A percentile compares a stretch with the other conserved stretches of the same genome.
Evolutionary conservation across 2,113 vertebrate genomes (phyloP).

Genomic region (Lathamus discolor): DNA sequence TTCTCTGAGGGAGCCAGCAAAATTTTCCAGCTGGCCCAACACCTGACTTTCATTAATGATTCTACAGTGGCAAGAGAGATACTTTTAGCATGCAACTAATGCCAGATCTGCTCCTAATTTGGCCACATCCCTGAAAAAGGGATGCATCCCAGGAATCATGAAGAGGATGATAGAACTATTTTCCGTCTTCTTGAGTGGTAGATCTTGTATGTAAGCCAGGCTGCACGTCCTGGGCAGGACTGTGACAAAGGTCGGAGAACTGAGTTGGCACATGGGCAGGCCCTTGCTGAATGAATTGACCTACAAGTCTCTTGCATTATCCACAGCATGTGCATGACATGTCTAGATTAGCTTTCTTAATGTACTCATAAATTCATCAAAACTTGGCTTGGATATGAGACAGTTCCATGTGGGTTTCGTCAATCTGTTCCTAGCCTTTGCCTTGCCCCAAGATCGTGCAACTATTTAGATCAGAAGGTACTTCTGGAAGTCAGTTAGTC

Average conservation of each 20-base stretch:
- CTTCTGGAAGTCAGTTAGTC: background rate
- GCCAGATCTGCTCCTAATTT: background rate
- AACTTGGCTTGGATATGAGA: background rate
- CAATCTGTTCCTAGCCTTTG: background rate
- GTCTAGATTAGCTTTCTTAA: background rate
- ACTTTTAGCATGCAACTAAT: background rate
- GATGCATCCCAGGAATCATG: background rate
- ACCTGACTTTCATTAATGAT: background rate
- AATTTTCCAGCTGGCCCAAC: conserved; percentile 1
- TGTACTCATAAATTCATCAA: background rate
- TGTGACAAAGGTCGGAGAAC: background rate
- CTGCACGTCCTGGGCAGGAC: background rate
- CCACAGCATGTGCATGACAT: background rate
- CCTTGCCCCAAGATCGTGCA: background rate
- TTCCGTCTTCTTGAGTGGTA: background rate
- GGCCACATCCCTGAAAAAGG: background rate
- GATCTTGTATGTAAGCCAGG: background rate
- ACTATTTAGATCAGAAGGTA: background rate
- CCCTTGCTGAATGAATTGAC: background rate
- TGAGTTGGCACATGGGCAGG: background rate
- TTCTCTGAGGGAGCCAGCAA: background rate
- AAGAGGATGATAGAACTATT: background rate
- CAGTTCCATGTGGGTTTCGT: background rate
- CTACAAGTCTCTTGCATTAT: background rate
- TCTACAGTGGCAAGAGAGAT: background rate